Base-by-base conservation (phyloP, 1,140 invertebrate genomes). In the Brachionus asplanchnoidis region DNA sequence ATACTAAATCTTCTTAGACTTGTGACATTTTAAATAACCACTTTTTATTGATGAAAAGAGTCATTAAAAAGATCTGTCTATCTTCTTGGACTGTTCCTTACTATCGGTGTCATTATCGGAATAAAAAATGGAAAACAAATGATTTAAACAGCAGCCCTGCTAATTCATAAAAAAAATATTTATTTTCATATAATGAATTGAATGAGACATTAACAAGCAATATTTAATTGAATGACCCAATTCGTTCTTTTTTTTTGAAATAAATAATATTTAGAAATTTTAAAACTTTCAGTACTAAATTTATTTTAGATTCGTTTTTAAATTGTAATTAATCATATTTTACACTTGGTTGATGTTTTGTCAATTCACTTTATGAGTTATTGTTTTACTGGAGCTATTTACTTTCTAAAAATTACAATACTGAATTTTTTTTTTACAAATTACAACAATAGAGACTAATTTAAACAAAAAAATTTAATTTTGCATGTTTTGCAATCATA, bases 341-440 rank as follows among this genome's bases (percentile, higher is more conserved):
- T 60, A 60, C 53, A 60, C 53, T 60, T 60, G 53, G 53, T 60
- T 60, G 53, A 60, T 60, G 53, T 60, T 60, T 60, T 60, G n/a
- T 60, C n/a, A 60, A 60, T 60, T 60, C 23, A 26, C 9, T 9
- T 20, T 60, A 60, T 60, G n/a, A 60, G 53, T 60, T 60, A 20
- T 60, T 60, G 53, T 60, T 60, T 60, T 60, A 60, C 53, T 60
- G 53, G 53, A 60, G 53, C 53, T 60, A 60, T 60, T 60, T 60
- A 60, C 46, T 53, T 53, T 53, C 46, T 17, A 53, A 53, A 53
- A 53, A 53, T n/a, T 14, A 53, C 46, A 53, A 53, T 53, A 53
- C 46, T 11, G n/a, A 46, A 2, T 28, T 28, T 28, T 28, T 36
- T 50, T 53, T 53, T 53, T 17, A n/a, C 46, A 14, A n/a, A 17